Conservation (phyloP, 2,888 invertebrate species). For the Drosophila anomalata region DNA sequence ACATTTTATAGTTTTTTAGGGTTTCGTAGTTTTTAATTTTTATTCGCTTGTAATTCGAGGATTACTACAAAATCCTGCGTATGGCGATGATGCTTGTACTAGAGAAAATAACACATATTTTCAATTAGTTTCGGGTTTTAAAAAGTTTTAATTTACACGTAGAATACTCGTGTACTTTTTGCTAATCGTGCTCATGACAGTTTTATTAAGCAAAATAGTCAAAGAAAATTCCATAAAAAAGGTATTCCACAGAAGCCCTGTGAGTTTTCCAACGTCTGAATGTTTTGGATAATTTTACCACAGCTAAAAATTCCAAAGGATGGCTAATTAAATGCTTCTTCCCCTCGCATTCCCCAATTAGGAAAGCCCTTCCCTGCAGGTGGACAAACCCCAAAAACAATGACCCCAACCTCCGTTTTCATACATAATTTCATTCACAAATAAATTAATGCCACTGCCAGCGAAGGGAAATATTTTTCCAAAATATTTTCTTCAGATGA, state of each 20-base stretch:
- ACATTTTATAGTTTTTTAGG: slow-evolving; percentile 17
- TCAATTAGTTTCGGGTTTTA: slow-evolving; percentile 34
- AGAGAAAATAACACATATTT: slow-evolving; percentile 18
- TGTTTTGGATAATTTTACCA: neutral
- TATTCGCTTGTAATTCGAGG: slow-evolving; percentile 40
- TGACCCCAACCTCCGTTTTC: slow-evolving; percentile 4
- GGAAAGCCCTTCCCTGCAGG: neutral
- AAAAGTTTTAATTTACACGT: slow-evolving; percentile 23
- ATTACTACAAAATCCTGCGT: slow-evolving; percentile 44
- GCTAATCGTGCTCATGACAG: slow-evolving; percentile 36
- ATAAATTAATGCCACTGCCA: slow-evolving; percentile 44
- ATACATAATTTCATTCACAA: slow-evolving; percentile 28
- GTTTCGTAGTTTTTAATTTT: slow-evolving; percentile 26
- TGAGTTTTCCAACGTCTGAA: neutral
- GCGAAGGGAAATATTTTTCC: slow-evolving; percentile 42
- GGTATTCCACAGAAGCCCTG: neutral
- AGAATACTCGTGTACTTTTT: slow-evolving; percentile 9
- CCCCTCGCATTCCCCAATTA: slow-evolving; percentile 21
- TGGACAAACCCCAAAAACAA: neutral
- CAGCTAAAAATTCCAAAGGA: slow-evolving; percentile 3
- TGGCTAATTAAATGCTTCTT: slow-evolving; percentile 25
- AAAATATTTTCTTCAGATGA: slow-evolving; percentile 39
- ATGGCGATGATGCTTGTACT: slow-evolving; percentile 21
- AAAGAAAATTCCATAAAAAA: neutral
- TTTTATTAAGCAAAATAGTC: slow-evolving; percentile 19